These are phyloP conservation scores for Brachionus angularis DNA, from an alignment of 1,140 invertebrate genomes.

Conservation along the genomic window DNA sequence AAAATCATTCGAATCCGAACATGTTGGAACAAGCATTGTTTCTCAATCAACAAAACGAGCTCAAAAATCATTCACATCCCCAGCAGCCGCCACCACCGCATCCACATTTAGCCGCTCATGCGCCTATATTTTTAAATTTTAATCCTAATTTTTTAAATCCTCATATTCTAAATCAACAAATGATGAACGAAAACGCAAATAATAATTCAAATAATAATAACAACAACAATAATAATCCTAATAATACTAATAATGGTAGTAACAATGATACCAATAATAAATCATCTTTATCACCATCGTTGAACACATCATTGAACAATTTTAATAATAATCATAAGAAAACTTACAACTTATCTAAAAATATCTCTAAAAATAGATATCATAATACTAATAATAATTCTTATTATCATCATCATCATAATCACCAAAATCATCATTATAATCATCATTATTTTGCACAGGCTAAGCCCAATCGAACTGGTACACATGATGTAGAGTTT, in stretches of 20 bases:
- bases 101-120: not conserved
- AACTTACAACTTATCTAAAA: too few species aligned
- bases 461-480: too few species aligned
- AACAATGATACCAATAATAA: not conserved
- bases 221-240: not conserved
- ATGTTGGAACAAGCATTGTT: not conserved
- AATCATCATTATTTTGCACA: too few species aligned
- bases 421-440: too few species aligned
- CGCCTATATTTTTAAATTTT: slow-evolving; percentile 18
- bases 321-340: too few species aligned
- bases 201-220: not conserved
- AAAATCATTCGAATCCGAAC: slow-evolving; percentile 13
- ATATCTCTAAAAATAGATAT: too few species aligned
- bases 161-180: not conserved
- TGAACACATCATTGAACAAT: too few species aligned
- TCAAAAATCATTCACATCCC: not conserved
- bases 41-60: too few species aligned
- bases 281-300: too few species aligned
- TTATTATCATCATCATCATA: too few species aligned
- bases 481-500: too few species aligned
- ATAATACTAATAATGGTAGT: not conserved
- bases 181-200: slow-evolving; percentile 3
- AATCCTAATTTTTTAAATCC: not conserved
- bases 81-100: not conserved
- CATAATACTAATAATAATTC: too few species aligned